These are phyloP conservation scores for Peromyscus melanophrys DNA, from an alignment of 2,797 vertebrate species.

Conservation along the genomic window DNA sequence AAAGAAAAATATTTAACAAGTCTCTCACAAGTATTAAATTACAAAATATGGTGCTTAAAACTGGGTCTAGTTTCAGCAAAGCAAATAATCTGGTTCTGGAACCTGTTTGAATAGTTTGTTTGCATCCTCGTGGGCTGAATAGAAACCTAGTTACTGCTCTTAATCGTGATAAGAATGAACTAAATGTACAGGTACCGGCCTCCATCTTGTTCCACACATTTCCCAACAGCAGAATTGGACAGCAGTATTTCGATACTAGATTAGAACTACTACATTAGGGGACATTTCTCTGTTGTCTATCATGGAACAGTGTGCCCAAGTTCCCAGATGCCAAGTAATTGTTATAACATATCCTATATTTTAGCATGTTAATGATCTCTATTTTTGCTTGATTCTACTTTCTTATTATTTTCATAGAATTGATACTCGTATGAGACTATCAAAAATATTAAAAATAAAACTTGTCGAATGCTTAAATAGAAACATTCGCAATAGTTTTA, in stretches of 20 bases:
- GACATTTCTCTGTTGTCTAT: background rate
- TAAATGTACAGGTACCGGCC: background rate
- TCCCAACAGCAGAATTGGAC: background rate
- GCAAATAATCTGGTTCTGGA: background rate
- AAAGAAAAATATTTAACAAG: background rate
- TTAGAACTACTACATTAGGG: background rate
- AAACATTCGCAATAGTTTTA: constrained; percentile 32
- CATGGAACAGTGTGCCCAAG: background rate
- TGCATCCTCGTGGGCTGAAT: background rate
- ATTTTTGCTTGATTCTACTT: background rate
- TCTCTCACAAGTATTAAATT: background rate
- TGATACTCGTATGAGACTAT: constrained; percentile 3
- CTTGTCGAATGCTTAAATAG: background rate
- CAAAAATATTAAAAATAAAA: background rate
- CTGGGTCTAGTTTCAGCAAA: background rate
- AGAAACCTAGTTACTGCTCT: background rate
- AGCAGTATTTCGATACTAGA: background rate
- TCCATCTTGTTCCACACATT: background rate
- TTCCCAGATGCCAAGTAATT: background rate
- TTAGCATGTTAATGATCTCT: background rate
- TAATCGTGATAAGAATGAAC: background rate
- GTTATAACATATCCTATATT: background rate
- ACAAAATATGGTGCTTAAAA: background rate
- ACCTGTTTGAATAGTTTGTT: background rate
- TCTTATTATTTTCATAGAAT: background rate